phyloP scores from a whole-genome alignment of 2,888 invertebrate genomes.

The Cacoxenus indagator region DNA sequence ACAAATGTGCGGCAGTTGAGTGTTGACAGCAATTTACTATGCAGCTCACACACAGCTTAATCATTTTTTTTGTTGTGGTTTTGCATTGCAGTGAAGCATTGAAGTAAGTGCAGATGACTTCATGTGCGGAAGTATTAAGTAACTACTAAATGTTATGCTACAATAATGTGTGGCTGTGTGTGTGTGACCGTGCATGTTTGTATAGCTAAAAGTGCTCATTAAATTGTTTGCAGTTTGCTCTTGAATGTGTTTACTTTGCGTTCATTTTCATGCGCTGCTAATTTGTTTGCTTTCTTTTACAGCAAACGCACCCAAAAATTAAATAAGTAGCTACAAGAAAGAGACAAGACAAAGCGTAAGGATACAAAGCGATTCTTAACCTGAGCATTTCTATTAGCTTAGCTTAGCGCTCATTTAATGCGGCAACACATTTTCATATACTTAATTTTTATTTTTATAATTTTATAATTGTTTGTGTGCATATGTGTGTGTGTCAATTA shows the following conservation, averaged over 20 bases:
- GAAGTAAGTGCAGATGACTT: no score
- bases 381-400: no score
- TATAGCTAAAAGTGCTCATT: neutral
- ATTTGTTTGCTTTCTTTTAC: neutral
- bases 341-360: neutral
- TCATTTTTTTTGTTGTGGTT: neutral
- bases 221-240: neutral
- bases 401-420: neutral
- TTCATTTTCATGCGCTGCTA: neutral
- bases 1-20: no score
- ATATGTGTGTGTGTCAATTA: neutral
- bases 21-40: neutral
- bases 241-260: slow-evolving; percentile 7
- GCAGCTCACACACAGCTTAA: neutral
- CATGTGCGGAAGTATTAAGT: no score
- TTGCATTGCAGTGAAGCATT: no score
- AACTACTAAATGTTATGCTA: neutral
- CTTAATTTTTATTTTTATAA: neutral
- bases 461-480: neutral
- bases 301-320: neutral
- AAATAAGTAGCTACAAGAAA: neutral
- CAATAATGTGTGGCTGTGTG: neutral
- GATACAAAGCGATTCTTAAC: no score
- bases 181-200: neutral
- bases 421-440: neutral